These are phyloP conservation scores for Diacarnus erythraeanus DNA, from an alignment of 37 sponge, comb jelly and placozoan species.

Conservation along the genomic window DNA sequence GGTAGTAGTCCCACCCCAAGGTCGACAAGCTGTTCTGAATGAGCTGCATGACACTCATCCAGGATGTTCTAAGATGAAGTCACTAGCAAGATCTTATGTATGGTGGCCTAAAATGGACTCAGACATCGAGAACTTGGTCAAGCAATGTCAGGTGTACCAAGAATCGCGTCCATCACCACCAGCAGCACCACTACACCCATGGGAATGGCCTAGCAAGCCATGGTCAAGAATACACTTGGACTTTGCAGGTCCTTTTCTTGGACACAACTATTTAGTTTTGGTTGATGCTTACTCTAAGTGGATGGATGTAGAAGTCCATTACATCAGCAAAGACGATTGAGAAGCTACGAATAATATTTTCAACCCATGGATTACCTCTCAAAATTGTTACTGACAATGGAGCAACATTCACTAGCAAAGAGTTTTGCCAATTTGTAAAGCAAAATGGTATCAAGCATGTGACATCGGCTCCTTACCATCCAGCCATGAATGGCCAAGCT, in stretches of 20 bases:
- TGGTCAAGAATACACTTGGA: neutral
- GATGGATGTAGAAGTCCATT: neutral
- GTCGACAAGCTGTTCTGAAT: neutral
- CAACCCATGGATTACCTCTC: conserved; percentile 7
- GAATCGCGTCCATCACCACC: conserved; percentile 9
- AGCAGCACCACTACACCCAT: conserved; percentile 30
- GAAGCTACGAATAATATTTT: neutral
- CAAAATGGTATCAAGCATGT: conserved; percentile 11
- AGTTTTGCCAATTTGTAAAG: conserved; percentile 6
- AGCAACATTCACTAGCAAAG: conserved; percentile 23
- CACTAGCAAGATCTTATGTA: conserved; percentile 15
- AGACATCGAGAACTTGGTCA: conserved; percentile 6
- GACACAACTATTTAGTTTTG: neutral
- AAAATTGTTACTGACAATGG: conserved; percentile 35
- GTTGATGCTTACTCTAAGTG: neutral
- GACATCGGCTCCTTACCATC: neutral
- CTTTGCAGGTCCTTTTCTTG: neutral
- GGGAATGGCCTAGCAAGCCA: neutral
- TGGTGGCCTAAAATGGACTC: conserved; percentile 56
- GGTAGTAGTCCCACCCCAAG: neutral
- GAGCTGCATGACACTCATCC: conserved; percentile 31
- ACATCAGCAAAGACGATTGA: conserved; percentile 26
- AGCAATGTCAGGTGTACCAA: neutral
- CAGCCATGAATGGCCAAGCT: conserved; percentile 41
- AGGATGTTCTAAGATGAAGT: conserved; percentile 26